Conservation (phyloP, 2,113 vertebrate species). For the Anguilla japonica region DNA sequence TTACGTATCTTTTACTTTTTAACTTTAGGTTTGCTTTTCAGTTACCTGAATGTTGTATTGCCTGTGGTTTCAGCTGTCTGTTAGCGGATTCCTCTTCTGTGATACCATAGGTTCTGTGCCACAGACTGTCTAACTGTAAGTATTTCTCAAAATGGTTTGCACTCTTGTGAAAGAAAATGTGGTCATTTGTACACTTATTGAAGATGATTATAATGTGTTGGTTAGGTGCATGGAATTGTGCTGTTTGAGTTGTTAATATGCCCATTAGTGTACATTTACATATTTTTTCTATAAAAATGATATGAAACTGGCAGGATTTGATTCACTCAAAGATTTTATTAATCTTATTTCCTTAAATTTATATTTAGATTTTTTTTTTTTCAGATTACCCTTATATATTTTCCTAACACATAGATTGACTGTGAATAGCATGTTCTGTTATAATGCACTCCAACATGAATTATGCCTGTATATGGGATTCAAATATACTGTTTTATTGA, state of each 20-base stretch:
- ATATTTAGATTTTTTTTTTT: conserved; percentile 6
- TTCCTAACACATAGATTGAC: conserved; percentile 12
- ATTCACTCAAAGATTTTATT: not conserved
- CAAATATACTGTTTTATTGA: conserved; percentile 13
- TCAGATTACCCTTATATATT: conserved; percentile 14
- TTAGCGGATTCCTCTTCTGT: conserved; percentile 47
- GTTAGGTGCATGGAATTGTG: conserved; percentile 60
- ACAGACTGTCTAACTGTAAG: conserved; percentile 53
- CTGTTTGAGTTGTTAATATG: conserved; percentile 33
- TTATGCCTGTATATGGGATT: conserved; percentile 19
- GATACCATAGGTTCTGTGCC: conserved; percentile 64
- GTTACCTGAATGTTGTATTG: conserved; percentile 61
- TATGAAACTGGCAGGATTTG: conserved; percentile 6
- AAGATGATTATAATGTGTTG: conserved; percentile 51
- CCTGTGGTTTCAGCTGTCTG: conserved; percentile 39
- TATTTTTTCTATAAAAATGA: not conserved
- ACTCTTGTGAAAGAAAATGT: conserved; percentile 64
- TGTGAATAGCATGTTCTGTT: not conserved
- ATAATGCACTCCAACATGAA: conserved; percentile 15
- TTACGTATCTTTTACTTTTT: conserved; percentile 64
- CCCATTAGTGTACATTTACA: conserved; percentile 41
- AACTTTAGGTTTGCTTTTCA: conserved; percentile 50
- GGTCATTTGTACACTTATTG: conserved; percentile 67
- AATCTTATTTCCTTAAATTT: conserved; percentile 18
- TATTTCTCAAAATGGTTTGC: conserved; percentile 61